phyloP scores from a whole-genome alignment of 2,888 invertebrate species.

The Deilephila elpenor region DNA sequence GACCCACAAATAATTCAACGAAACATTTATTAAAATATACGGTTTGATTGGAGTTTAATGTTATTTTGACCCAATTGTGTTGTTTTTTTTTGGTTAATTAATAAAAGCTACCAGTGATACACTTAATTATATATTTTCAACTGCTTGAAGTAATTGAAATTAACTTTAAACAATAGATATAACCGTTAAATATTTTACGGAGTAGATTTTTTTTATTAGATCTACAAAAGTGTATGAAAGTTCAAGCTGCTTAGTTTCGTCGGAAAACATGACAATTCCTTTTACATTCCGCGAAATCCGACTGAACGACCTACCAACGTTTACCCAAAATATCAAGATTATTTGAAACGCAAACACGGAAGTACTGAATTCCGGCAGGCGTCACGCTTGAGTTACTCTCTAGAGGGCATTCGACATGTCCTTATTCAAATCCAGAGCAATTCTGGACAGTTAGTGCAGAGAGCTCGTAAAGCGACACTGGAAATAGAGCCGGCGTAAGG shows the following conservation, averaged over 20 bases:
- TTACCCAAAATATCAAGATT: not conserved
- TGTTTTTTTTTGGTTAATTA: not conserved
- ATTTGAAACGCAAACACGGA: not conserved
- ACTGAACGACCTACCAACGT: too few species aligned
- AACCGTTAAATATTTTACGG: too few species aligned
- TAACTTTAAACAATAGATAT: too few species aligned
- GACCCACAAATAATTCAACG: slow-evolving; percentile 2
- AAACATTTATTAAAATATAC: not conserved
- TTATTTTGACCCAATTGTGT: not conserved
- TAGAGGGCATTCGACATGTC: slow-evolving; percentile 31
- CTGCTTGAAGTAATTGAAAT: too few species aligned
- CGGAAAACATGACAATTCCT: too few species aligned
- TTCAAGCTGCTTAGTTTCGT: too few species aligned
- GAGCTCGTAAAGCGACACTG: slow-evolving; percentile 63
- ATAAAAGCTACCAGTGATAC: not conserved
- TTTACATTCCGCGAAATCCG: too few species aligned
- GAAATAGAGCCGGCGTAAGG: slow-evolving; percentile 37
- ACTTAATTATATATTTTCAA: too few species aligned
- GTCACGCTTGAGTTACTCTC: not conserved
- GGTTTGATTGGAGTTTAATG: not conserved
- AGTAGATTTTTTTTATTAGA: too few species aligned
- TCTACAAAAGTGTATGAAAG: too few species aligned
- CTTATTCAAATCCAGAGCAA: slow-evolving; percentile 48
- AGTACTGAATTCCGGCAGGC: not conserved
- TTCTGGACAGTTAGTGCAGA: slow-evolving; percentile 60